A percentile compares a stretch with the other conserved stretches of the same genome.
These are phyloP conservation scores for Xanthorhoe designata DNA, from an alignment of 2,888 invertebrate species.

Conservation along the genomic window DNA sequence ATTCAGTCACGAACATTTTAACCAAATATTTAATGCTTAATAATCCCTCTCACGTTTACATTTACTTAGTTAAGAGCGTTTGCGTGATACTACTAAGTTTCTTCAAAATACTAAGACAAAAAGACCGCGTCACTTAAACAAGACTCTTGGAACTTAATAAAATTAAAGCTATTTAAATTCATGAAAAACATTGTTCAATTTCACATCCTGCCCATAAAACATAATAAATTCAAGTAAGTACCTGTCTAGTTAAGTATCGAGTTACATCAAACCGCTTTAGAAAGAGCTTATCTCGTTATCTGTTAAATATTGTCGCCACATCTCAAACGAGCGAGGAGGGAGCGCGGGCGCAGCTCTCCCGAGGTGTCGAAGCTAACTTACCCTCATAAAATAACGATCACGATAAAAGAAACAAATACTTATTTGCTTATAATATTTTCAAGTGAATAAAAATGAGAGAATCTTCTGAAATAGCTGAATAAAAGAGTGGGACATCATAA, in stretches of 20 bases:
- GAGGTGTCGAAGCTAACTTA: slow-evolving; percentile 76
- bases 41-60: background rate
- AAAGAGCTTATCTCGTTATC: slow-evolving; percentile 77
- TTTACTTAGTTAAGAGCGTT: background rate
- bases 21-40: slow-evolving; percentile 2
- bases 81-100: background rate
- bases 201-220: slow-evolving; percentile 65
- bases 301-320: slow-evolving; percentile 78
- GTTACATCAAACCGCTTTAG: slow-evolving; percentile 78
- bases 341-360: slow-evolving; percentile 59
- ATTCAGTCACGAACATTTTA: slow-evolving; percentile 13
- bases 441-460: slow-evolving; percentile 80
- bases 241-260: slow-evolving; percentile 65
- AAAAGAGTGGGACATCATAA: slow-evolving; percentile 78
- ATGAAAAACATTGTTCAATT: slow-evolving; percentile 46
- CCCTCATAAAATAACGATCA: slow-evolving; percentile 78
- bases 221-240: slow-evolving; percentile 58
- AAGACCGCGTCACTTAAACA: background rate
- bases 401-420: slow-evolving; percentile 80
- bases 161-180: slow-evolving; percentile 13
- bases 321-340: slow-evolving; percentile 51
- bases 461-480: slow-evolving; percentile 80
- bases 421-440: slow-evolving; percentile 80
- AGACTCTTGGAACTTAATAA: background rate
- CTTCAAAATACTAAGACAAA: background rate